Evolutionary conservation across 2,113 vertebrate species (phyloP).

Genomic region (Paedocypris sp.): DNA sequence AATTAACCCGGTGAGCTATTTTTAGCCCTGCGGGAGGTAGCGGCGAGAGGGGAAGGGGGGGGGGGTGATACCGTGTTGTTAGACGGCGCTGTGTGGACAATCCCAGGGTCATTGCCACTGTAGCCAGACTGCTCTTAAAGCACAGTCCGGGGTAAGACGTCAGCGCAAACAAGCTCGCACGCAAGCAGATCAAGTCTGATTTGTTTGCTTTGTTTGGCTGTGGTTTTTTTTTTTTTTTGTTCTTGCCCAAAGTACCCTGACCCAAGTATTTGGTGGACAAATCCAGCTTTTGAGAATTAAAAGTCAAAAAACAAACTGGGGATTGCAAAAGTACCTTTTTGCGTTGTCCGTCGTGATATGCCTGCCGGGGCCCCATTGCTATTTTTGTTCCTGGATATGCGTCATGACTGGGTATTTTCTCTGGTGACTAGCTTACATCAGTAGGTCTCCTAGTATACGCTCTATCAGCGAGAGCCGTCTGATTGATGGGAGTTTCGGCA

Average conservation of each 20-base stretch:
- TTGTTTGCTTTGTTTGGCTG: too few species aligned
- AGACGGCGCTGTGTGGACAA: slow-evolving; percentile 24
- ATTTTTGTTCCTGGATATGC: slow-evolving; percentile 99
- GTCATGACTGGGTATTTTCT: slow-evolving; percentile 99
- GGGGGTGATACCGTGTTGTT: slow-evolving; percentile 9
- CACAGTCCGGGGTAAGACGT: not conserved
- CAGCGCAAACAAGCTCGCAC: not conserved
- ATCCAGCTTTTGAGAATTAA: slow-evolving; percentile 57
- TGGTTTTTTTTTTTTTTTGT: too few species aligned
- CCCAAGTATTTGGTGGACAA: slow-evolving; percentile 60
- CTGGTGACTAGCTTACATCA: slow-evolving; percentile 97
- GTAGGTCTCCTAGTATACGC: slow-evolving; percentile 89
- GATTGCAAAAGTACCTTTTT: slow-evolving; percentile 68
- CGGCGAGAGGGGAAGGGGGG: not conserved
- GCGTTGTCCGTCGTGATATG: slow-evolving; percentile 79
- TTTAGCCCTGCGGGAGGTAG: slow-evolving; percentile 16
- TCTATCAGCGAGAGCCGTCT: slow-evolving; percentile 74
- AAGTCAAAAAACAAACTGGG: slow-evolving; percentile 35
- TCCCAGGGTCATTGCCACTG: slow-evolving; percentile 19
- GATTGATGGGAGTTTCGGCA: slow-evolving; percentile 76
- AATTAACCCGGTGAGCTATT: slow-evolving; percentile 34
- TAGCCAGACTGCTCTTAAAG: slow-evolving; percentile 13
- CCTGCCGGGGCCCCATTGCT: slow-evolving; percentile 81
- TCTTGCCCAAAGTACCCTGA: slow-evolving; percentile 52
- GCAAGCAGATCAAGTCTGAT: not conserved